These are phyloP conservation scores for Halocynthia aurantium DNA, from an alignment of 23 tunicate genomes.

Conservation along the genomic window DNA sequence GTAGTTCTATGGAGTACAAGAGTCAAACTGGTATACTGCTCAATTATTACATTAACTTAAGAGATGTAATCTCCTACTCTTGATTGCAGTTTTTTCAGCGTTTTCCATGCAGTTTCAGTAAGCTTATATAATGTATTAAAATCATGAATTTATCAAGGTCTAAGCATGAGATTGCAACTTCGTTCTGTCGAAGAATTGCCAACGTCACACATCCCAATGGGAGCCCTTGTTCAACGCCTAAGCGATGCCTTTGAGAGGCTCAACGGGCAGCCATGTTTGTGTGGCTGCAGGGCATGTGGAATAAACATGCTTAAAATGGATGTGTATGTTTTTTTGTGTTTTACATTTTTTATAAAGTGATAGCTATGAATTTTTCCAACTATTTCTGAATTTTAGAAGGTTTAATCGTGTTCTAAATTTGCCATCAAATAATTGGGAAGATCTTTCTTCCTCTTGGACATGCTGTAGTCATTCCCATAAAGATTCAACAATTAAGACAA, in stretches of 20 bases:
- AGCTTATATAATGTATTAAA: no score
- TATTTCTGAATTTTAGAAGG: slow-evolving; percentile 32
- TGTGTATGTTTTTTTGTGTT: slow-evolving; percentile 48
- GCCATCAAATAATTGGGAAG: slow-evolving; percentile 73
- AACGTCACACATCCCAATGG: not conserved
- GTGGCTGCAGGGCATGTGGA: slow-evolving; percentile 80
- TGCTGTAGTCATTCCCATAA: slow-evolving; percentile 49
- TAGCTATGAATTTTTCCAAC: not conserved
- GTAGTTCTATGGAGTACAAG: slow-evolving; percentile 29
- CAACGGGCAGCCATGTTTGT: slow-evolving; percentile 29
- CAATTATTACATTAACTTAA: not conserved
- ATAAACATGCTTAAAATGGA: slow-evolving; percentile 41
- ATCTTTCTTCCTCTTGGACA: slow-evolving; percentile 62
- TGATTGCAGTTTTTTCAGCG: no score
- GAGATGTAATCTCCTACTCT: not conserved
- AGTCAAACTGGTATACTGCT: slow-evolving; percentile 1
- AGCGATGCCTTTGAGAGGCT: slow-evolving; percentile 2
- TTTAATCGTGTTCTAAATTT: slow-evolving; percentile 64
- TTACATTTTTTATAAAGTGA: not conserved
- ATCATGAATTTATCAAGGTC: not conserved
- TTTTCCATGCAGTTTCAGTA: no score
- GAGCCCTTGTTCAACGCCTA: not conserved
- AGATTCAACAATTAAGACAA: no score
- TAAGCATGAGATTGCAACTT: slow-evolving; percentile 7
- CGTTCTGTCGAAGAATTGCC: slow-evolving; percentile 2